Evolutionary conservation across 1,140 invertebrate species (phyloP), one percentile per base, ranked within the genome.

Genomic region (Eulimnadia texana): DNA sequence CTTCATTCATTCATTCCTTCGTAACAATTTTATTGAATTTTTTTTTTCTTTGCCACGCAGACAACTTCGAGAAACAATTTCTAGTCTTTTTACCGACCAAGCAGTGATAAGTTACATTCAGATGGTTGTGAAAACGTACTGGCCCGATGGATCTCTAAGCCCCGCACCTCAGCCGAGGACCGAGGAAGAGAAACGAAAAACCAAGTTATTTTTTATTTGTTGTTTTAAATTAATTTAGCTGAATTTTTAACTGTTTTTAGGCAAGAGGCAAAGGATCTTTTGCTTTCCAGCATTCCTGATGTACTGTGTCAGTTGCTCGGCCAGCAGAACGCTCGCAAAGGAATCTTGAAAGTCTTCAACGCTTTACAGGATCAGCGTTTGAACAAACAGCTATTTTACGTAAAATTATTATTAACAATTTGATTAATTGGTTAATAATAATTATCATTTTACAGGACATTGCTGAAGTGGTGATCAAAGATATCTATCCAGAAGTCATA

Each of bases 41-140:
- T 27, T 27, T 3, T 61, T 47, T 50, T 25, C n/a, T 6, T 62
- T 23, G 29, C 11, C 71, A 74, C 65, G 16, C 70, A 87, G 88
- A 66, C 90, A 93, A 80, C 83, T 93, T 49, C 79, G 88, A 65
- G 90, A 93, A 67, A 90, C 85, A 0, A 84, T 93, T 55, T 79
- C 82, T 13, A 90, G 88, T 83, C 73, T 91, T 60, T 86, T 92
- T 69, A 91, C 88, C 23, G 90, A 93, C 70, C 82, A 87, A 56
- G 93, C 92, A 87, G 72, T 93, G 61, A 82, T 92, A 67, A 90
- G 88, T 71, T 93, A 93, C 70, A 83, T 88, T 47, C 83, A 86
- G 63, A 75, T 85, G 19, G 81, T 92, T 63, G 80, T 84, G 50
- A 90, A 91, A 70, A 86, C 86, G 1, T 88, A 90, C 79, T 93